Evolutionary conservation across 2,113 vertebrate genomes (phyloP).

Genomic region (Balaeniceps rex): DNA sequence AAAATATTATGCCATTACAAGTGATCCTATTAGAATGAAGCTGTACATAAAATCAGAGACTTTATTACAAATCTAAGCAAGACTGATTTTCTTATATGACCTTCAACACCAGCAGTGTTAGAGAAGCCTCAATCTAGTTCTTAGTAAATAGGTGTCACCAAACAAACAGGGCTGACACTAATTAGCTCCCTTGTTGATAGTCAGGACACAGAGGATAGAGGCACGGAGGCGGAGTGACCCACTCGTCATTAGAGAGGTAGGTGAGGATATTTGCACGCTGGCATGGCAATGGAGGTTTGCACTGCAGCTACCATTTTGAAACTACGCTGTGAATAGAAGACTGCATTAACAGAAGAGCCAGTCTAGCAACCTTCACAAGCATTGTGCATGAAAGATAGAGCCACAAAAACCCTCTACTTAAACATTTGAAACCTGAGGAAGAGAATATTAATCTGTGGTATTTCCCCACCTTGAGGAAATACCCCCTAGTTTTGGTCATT

Average conservation of each 20-base stretch:
- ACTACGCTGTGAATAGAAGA: neutral
- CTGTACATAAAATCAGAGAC: neutral
- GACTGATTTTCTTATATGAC: neutral
- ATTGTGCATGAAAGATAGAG: neutral
- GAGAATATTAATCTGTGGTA: neutral
- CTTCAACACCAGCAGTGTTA: neutral
- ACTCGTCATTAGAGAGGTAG: neutral
- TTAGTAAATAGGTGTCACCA: slow-evolving; percentile 21
- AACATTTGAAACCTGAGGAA: neutral
- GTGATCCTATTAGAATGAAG: neutral
- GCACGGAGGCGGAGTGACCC: neutral
- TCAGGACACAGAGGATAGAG: neutral
- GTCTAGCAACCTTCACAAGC: neutral
- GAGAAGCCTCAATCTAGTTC: neutral
- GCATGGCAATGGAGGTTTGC: neutral
- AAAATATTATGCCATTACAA: neutral
- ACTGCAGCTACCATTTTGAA: neutral
- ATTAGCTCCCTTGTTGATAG: slow-evolving; percentile 41
- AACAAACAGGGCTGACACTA: slow-evolving; percentile 42
- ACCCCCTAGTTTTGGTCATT: neutral
- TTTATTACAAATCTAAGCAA: neutral
- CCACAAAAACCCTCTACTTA: neutral
- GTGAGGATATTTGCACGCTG: neutral
- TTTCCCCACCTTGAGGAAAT: neutral
- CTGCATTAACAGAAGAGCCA: neutral